phyloP scores from a whole-genome alignment of 2,888 invertebrate species.

The Graphium colonna region DNA sequence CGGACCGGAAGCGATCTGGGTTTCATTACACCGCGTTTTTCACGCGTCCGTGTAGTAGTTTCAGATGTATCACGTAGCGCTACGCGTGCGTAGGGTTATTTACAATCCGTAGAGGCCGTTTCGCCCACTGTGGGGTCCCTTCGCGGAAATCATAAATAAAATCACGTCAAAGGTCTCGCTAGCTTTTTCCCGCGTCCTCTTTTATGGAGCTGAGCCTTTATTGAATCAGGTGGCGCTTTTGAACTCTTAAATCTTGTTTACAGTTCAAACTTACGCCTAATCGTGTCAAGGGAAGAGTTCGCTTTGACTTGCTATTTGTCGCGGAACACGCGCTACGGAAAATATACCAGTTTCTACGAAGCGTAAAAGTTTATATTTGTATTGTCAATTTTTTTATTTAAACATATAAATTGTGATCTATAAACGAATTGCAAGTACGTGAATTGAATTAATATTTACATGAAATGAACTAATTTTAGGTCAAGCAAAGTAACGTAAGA shows the following conservation, averaged over 20 bases:
- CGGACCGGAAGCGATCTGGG: neutral
- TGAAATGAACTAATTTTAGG: too few species aligned
- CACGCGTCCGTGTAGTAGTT: neutral
- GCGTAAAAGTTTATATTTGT: neutral
- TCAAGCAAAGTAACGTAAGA: too few species aligned
- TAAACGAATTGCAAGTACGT: too few species aligned
- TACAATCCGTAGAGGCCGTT: conserved; percentile 4
- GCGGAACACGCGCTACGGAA: neutral
- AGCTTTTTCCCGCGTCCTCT: conserved; percentile 3
- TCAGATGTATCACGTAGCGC: neutral
- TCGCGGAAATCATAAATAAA: conserved; percentile 14
- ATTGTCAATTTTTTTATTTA: neutral
- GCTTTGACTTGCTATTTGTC: neutral
- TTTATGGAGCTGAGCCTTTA: neutral
- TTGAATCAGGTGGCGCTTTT: conserved; percentile 16
- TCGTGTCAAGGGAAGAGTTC: neutral
- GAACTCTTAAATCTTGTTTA: conserved; percentile 6
- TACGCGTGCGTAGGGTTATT: conserved; percentile 2
- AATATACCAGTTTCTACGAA: neutral
- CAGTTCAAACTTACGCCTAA: conserved; percentile 8
- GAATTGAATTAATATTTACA: too few species aligned
- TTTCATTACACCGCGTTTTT: neutral
- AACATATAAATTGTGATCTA: too few species aligned
- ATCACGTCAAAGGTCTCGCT: neutral
- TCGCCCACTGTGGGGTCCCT: conserved; percentile 2